Evolutionary conservation across 2,888 invertebrate species (phyloP).

Genomic region (Caenorhabditis japonica): DNA sequence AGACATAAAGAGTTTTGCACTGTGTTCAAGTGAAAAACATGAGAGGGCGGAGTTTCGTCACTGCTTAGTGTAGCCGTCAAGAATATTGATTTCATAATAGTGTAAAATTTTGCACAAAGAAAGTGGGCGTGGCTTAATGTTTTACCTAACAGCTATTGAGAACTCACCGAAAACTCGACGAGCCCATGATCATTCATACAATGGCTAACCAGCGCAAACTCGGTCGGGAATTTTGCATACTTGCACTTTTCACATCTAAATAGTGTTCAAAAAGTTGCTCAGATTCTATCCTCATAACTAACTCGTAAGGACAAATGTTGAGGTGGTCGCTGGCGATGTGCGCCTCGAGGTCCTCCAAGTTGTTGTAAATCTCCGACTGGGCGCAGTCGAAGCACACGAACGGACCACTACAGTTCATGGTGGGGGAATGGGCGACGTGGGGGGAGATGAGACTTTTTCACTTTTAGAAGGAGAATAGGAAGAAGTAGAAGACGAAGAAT

Average conservation of each 20-base stretch:
- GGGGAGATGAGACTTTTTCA: too few species aligned
- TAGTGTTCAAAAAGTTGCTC: neutral
- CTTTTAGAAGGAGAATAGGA: slow-evolving; percentile 3
- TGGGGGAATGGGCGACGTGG: neutral
- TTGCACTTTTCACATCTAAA: slow-evolving; percentile 69
- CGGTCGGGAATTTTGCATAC: slow-evolving; percentile 70
- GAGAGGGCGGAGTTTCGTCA: too few species aligned
- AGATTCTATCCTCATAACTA: too few species aligned
- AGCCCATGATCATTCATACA: slow-evolving; percentile 60
- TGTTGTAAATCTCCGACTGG: slow-evolving; percentile 15
- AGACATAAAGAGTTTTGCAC: too few species aligned
- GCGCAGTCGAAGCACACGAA: slow-evolving; percentile 33
- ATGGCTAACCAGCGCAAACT: slow-evolving; percentile 62
- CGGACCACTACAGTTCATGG: slow-evolving; percentile 9
- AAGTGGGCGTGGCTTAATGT: too few species aligned
- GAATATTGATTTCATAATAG: too few species aligned
- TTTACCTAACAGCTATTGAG: too few species aligned
- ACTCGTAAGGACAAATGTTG: slow-evolving; percentile 57
- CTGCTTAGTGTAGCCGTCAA: too few species aligned
- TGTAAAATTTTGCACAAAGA: too few species aligned
- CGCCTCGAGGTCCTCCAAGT: slow-evolving; percentile 52
- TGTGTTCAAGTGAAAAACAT: too few species aligned
- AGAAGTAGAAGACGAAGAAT: slow-evolving; percentile 4
- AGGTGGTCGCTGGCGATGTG: slow-evolving; percentile 58
- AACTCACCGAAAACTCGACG: slow-evolving; percentile 62